Evolutionary conservation across 2,888 invertebrate genomes (phyloP), one percentile per base, ranked within the genome.

Genomic region (Spilarctia lutea): DNA sequence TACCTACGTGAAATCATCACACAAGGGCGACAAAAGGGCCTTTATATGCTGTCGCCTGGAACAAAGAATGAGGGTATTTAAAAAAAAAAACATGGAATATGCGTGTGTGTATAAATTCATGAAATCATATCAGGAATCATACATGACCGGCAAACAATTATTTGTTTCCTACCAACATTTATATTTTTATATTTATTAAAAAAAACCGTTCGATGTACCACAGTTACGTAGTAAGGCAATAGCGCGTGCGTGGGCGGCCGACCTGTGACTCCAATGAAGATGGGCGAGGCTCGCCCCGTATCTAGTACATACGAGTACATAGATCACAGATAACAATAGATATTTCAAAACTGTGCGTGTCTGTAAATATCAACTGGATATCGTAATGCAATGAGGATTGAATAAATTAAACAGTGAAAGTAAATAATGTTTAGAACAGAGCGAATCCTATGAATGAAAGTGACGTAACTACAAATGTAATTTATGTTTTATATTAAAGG

Each of bases 181-280:
- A 42, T 42, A 35, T 35, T 35, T 35, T 35, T 35, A 35, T 35
- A 35, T 35, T 7, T 35, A 35, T 35, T 24, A 52, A 24, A 52
- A 52, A 24, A 52, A 52, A 20, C 7, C 13, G 24, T 18, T 13
- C 8, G 8, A 30, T 39, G 71, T n/a, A 35, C 33, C 45, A 68
- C 69, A 68, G 77, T 85, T 80, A 81, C 82, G 73, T 73, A 60
- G 71, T 83, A 70, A 18, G 68, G 70, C 30, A 63, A 35, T 33
- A 33, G 68, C 27, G 18, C 33, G 63, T 73, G 86, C 81, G 88
- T 88, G 82, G 88, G 88, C 84, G 86, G 79, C 72, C 79, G 85
- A 86, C 85, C 86, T 84, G 80, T 83, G 85, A 82, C 84, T 81
- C 67, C 68, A 33, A 52, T 69, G 76, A 66, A 72, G 75, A 69